A percentile compares a stretch with the other conserved stretches of the same genome.
These are phyloP conservation scores for Polypedilum vanderplanki DNA, from an alignment of 1,140 invertebrate genomes.

Conservation along the genomic window DNA sequence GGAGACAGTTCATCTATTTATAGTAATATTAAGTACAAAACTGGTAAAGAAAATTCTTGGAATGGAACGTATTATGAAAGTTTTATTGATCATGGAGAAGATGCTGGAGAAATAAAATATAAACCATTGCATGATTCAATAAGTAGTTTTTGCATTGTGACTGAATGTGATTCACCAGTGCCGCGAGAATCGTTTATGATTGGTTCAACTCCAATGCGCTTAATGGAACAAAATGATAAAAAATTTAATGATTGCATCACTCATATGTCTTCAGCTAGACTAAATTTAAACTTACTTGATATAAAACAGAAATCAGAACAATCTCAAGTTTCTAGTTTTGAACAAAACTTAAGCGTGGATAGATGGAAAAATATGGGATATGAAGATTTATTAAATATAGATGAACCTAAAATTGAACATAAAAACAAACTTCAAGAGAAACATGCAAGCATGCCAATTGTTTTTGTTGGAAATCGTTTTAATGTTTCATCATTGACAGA, in stretches of 20 bases:
- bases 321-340: conserved; percentile 53
- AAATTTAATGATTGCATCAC: conserved; percentile 34
- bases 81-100: conserved; percentile 45
- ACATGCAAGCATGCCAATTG: conserved; percentile 46
- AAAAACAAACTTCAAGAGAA: conserved; percentile 31
- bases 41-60: conserved; percentile 42
- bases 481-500: conserved; percentile 48
- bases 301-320: conserved; percentile 45
- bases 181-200: conserved; percentile 35
- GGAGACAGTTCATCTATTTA: conserved; percentile 36
- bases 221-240: conserved; percentile 31
- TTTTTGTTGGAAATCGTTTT: conserved; percentile 51
- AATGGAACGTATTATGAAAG: conserved; percentile 42
- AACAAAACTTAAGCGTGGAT: conserved; percentile 44
- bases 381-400: conserved; percentile 56
- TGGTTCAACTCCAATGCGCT: conserved; percentile 32
- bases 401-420: conserved; percentile 45
- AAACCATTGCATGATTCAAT: background rate
- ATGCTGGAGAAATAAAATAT: conserved; percentile 12
- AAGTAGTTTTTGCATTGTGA: conserved; percentile 10
- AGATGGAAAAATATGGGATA: conserved; percentile 48
- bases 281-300: conserved; percentile 43
- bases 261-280: conserved; percentile 45
- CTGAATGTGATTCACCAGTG: background rate
- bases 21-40: conserved; percentile 50